A percentile compares a stretch with the other conserved stretches of the same genome.
These are phyloP conservation scores for Meloidogyne hapla DNA, from an alignment of 1,140 invertebrate species.

Conservation along the genomic window DNA sequence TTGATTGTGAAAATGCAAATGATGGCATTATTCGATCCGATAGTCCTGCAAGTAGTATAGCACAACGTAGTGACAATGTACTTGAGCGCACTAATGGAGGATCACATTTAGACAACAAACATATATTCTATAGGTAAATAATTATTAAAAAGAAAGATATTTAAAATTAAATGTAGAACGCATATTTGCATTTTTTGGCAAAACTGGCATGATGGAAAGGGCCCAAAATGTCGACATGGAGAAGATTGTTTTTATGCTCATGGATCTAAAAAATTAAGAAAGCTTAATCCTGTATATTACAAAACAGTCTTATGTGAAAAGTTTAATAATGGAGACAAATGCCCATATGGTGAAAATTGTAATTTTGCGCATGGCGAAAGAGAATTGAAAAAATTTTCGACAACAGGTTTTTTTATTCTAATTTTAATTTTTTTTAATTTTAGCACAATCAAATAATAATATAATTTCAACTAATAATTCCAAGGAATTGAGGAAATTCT, in stretches of 20 bases:
- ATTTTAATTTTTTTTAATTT: background rate
- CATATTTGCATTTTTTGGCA: slow-evolving; percentile 17
- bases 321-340: background rate
- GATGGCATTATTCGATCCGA: background rate
- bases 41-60: slow-evolving; percentile 2
- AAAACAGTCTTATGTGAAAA: slow-evolving; percentile 8
- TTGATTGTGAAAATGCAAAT: background rate
- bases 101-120: background rate
- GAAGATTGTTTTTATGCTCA: background rate
- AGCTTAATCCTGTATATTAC: slow-evolving; percentile 8
- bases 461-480: background rate
- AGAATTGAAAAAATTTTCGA: background rate
- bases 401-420: background rate
- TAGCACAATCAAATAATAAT: background rate
- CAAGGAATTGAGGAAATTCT: background rate
- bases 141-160: background rate
- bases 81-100: background rate
- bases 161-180: background rate
- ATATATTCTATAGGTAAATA: background rate
- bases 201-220: background rate
- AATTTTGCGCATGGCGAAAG: background rate
- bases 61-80: background rate
- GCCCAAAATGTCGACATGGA: slow-evolving; percentile 13
- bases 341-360: slow-evolving; percentile 9
- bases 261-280: slow-evolving; percentile 4